phyloP scores from a whole-genome alignment of 2,888 invertebrate species.

The Opisthograptis luteolata region DNA sequence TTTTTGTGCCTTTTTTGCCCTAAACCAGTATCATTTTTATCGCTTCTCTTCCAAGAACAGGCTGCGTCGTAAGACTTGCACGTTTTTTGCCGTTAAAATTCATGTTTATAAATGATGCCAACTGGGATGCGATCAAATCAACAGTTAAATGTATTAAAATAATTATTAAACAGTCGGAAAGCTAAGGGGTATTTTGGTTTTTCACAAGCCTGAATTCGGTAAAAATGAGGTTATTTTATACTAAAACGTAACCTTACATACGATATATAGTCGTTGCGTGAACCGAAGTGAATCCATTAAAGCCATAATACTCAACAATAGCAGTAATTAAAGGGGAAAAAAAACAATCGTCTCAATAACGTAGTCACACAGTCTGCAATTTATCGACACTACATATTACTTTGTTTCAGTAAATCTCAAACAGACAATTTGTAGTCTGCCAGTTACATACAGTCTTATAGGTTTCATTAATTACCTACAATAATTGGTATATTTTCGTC shows the following conservation, averaged over 20 bases:
- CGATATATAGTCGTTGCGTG: slow-evolving; percentile 16
- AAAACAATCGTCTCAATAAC: slow-evolving; percentile 42
- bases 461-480: no score
- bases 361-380: slow-evolving; percentile 3
- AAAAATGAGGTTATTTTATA: no score
- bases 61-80: not conserved
- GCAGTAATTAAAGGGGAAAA: slow-evolving; percentile 55
- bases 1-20: slow-evolving; percentile 22
- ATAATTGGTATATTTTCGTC: no score
- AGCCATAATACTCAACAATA: slow-evolving; percentile 48
- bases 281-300: slow-evolving; percentile 25
- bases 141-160: not conserved
- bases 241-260: no score
- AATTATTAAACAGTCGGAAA: no score
- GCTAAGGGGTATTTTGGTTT: no score
- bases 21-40: slow-evolving; percentile 26
- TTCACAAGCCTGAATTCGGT: no score
- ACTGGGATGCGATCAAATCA: not conserved
- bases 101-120: not conserved
- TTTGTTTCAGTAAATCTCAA: not conserved
- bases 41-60: slow-evolving; percentile 28
- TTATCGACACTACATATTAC: not conserved
- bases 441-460: no score
- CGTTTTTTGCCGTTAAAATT: not conserved
- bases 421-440: not conserved